Base-by-base conservation (phyloP, 2,888 invertebrate species). In the Melieria crassipennis region DNA sequence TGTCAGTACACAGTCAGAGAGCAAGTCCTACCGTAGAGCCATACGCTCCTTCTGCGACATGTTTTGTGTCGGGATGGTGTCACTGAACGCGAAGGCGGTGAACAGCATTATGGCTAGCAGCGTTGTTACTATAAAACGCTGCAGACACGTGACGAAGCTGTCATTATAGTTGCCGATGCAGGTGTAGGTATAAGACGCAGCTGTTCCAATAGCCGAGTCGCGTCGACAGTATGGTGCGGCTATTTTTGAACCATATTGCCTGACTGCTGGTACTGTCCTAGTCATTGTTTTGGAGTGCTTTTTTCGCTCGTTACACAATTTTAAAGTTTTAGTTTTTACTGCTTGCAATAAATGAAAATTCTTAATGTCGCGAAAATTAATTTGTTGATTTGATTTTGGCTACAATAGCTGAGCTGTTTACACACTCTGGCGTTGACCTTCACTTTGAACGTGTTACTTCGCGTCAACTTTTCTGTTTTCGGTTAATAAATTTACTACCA, bases 21-120 rank as follows among this genome's bases (percentile, higher is more conserved):
- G 46, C 42, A 5, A 62, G 4, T 47, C 85, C 87, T 88, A 92
- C 92, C 91, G 91, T 78, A 93, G 87, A 76, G 88, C 88, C 69
- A 89, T 87, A 75, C 91, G 88, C 82, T 93, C 93, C 79, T 89
- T 88, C 80, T 88, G 89, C 50, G 90, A 89, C 92, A 92, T 92
- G 76, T 86, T 87, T 71, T 87, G 83, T 52, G 87, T 85, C 65
- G 87, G 87, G 72, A 87, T 83, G 65, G 79, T 76, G 75, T 84
- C 83, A 67, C 80, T 76, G 4, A 77, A 57, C 13, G 77, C 80
- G 52, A 75, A 61, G 13, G 77, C 73, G 9, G 75, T 74, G 11
- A 79, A 74, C 43, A 77, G 60, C 48, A 63, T 57, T 46, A 82
- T 58, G 1, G 76, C 73, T n/a, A 80, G n/a, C 48, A 77, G 58